Conservation (phyloP, 2,113 vertebrate species). For the Nothoprocta perdicaria region DNA sequence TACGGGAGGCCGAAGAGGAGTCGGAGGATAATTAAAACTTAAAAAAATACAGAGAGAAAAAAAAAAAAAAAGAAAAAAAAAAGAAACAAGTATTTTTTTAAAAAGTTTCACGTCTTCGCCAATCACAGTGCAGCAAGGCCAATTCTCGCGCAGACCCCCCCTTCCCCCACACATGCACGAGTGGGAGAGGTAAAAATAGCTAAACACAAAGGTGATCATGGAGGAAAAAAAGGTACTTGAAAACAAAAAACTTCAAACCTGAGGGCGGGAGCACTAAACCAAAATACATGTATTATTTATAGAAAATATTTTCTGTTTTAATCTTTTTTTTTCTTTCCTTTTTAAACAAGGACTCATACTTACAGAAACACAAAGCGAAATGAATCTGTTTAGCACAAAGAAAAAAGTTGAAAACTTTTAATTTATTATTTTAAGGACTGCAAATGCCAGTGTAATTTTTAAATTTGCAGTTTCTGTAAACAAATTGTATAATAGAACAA, state of each 20-base stretch:
- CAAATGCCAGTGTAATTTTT: conserved; percentile 96
- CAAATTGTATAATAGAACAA: conserved; percentile 84
- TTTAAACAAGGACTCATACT: conserved; percentile 92
- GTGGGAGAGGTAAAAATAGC: conserved; percentile 72
- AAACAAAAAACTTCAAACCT: conserved; percentile 73
- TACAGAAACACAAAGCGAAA: conserved; percentile 76
- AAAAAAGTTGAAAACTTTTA: conserved; percentile 91
- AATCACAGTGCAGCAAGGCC: conserved; percentile 87
- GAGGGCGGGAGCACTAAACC: conserved; percentile 90
- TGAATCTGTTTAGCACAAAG: conserved; percentile 74
- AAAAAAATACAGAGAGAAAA: conserved; percentile 74
- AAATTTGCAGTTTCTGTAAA: conserved; percentile 97
- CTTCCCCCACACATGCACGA: conserved; percentile 76
- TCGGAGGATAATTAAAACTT: conserved; percentile 95
- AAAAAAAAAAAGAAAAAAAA: conserved; percentile 55
- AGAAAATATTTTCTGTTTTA: conserved; percentile 98
- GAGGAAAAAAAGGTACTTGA: conserved; percentile 87
- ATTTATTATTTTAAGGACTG: conserved; percentile 99
- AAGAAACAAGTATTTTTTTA: conserved; percentile 86
- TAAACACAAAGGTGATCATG: conserved; percentile 79
- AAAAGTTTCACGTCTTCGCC: conserved; percentile 83
- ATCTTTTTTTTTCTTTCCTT: conserved; percentile 90
- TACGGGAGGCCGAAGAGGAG: conserved; percentile 97
- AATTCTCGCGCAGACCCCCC: conserved; percentile 81
- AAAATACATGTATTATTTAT: conserved; percentile 95